Evolutionary conservation across 2,888 invertebrate species (phyloP).

Genomic region (Scotopteryx bipunctaria): DNA sequence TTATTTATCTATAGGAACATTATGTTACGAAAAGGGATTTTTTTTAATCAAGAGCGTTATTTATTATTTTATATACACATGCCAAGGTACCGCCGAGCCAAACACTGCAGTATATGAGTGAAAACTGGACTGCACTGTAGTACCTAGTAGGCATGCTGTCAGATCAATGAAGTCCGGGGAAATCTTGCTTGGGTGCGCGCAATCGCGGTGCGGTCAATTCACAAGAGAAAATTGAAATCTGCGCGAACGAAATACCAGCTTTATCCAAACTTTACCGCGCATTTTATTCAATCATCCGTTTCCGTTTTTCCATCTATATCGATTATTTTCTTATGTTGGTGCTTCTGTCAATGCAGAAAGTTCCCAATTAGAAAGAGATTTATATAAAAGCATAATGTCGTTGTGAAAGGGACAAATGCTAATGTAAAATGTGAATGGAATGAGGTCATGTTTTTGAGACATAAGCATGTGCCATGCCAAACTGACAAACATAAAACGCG

Average conservation of each 20-base stretch:
- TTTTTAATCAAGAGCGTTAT: not conserved
- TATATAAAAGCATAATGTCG: too few species aligned
- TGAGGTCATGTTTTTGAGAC: too few species aligned
- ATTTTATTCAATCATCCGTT: conserved; percentile 11
- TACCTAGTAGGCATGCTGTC: conserved; percentile 3
- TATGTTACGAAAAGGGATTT: not conserved
- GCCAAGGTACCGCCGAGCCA: not conserved
- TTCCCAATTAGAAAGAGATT: too few species aligned
- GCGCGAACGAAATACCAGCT: conserved; percentile 30
- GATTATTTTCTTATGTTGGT: conserved; percentile 18
- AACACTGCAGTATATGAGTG: conserved; percentile 34
- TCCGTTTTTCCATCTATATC: conserved; percentile 3
- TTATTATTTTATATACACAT: not conserved
- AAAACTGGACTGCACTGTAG: conserved; percentile 19
- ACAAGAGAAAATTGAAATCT: conserved; percentile 37
- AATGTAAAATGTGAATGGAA: too few species aligned
- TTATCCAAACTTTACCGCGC: conserved; percentile 22
- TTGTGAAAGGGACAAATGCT: too few species aligned
- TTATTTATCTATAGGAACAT: conserved; percentile 17
- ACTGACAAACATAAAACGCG: too few species aligned
- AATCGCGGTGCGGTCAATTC: conserved; percentile 44
- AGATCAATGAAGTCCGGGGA: conserved; percentile 45
- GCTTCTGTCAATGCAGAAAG: too few species aligned
- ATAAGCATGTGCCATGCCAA: too few species aligned
- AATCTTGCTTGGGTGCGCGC: conserved; percentile 42